phyloP scores from a whole-genome alignment of 2,113 vertebrate genomes.

The Scytalopus superciliaris region DNA sequence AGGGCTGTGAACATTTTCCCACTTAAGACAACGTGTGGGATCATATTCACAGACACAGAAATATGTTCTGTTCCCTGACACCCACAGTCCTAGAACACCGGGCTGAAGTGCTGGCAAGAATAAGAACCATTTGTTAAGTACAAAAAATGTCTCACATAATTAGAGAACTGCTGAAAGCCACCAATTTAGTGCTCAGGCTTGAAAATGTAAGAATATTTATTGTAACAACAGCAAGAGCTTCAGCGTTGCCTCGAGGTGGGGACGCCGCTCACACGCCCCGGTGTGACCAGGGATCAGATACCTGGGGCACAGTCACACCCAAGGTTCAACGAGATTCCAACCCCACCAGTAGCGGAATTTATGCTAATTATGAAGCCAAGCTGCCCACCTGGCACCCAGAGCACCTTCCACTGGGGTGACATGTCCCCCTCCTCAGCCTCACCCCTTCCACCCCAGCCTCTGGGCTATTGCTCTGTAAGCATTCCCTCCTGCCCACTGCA shows the following conservation, averaged over 20 bases:
- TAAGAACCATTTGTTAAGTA: constrained; percentile 70
- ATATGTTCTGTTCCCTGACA: constrained; percentile 74
- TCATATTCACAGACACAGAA: constrained; percentile 74
- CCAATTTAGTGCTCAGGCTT: constrained; percentile 61
- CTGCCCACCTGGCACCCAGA: neutral
- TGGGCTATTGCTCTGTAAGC: accelerated
- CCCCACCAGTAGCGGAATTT: neutral
- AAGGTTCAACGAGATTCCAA: neutral
- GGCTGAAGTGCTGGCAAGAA: constrained; percentile 66
- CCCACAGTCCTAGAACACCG: constrained; percentile 68
- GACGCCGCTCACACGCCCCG: accelerated
- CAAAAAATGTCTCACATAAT: constrained; percentile 61
- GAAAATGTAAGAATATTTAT: neutral
- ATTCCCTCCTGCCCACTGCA: accelerated
- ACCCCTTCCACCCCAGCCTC: neutral
- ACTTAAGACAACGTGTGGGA: constrained; percentile 73
- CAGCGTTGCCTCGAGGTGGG: neutral
- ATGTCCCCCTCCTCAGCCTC: neutral
- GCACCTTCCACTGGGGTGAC: neutral
- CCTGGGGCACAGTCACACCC: neutral
- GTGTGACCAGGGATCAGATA: neutral
- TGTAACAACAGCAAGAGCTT: constrained; percentile 10
- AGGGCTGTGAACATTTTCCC: constrained; percentile 64
- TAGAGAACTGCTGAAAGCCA: constrained; percentile 60
- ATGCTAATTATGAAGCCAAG: accelerated